Evolutionary conservation across 2,888 invertebrate species (phyloP).

Genomic region (Drosophila bunnanda): DNA sequence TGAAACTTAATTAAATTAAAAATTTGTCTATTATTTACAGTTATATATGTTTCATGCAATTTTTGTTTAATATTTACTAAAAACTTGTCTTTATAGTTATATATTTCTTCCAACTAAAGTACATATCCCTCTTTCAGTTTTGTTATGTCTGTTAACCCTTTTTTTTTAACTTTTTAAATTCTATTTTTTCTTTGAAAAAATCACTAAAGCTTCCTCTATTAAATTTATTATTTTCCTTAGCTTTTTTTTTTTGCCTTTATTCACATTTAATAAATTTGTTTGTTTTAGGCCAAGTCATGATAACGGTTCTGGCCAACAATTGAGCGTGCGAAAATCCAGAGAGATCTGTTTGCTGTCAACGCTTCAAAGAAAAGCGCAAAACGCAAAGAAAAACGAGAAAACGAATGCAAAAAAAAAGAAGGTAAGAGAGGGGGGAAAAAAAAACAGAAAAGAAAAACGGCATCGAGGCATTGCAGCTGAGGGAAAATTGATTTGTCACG

Average conservation of each 20-base stretch:
- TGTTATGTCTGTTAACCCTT: too few species aligned
- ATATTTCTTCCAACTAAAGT: too few species aligned
- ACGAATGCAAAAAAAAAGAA: background rate
- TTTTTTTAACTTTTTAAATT: too few species aligned
- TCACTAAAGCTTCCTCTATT: background rate
- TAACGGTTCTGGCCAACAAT: slow-evolving; percentile 57
- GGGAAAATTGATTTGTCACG: slow-evolving; percentile 80
- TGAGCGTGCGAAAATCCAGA: slow-evolving; percentile 68
- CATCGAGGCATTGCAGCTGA: slow-evolving; percentile 23
- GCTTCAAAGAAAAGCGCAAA: slow-evolving; percentile 29
- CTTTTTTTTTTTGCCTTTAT: background rate
- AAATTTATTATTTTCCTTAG: background rate
- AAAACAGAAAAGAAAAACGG: slow-evolving; percentile 49
- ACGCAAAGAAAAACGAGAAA: slow-evolving; percentile 14
- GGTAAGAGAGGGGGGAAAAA: slow-evolving; percentile 4
- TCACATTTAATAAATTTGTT: slow-evolving; percentile 24
- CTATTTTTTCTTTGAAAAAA: too few species aligned
- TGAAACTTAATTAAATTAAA: too few species aligned
- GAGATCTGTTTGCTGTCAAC: slow-evolving; percentile 58
- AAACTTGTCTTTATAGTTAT: too few species aligned
- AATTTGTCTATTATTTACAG: too few species aligned
- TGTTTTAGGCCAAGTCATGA: slow-evolving; percentile 51
- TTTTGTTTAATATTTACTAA: too few species aligned
- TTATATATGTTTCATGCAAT: too few species aligned
- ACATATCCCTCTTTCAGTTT: too few species aligned